Evolutionary conservation across 1,140 invertebrate species (phyloP), one percentile per base, ranked within the genome.

Genomic region (Drosophila pseudoobscura): DNA sequence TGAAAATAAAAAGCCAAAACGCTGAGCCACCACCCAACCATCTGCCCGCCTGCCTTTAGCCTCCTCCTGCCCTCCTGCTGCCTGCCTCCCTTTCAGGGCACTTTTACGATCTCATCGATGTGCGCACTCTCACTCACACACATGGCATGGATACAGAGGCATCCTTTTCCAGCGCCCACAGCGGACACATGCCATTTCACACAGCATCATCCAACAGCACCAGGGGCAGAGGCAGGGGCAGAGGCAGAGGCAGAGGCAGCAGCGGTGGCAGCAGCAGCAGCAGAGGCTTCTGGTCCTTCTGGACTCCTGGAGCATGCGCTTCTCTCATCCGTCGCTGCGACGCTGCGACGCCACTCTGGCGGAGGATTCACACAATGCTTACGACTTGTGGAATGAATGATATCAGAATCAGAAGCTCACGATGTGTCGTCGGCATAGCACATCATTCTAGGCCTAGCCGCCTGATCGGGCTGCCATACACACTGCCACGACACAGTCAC

Each of bases 401-500:
- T 89, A 76, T 78, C 80, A 69, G 64, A 63, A 43, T 78, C 89
- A 91, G 89, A 90, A 90, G 89, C 79, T 72, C 82, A 78, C 76
- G 89, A 89, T 90, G 85, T 91, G 89, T 88, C 76, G 85, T 64
- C 78, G 82, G 82, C 72, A 80, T 75, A 89, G 77, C 89, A 91
- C 88, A 91, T 91, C 90, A 91, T 90, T 91, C 90, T 91, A 91
- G 90, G 90, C 90, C 90, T 91, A 91, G 90, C 90, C 90, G 84
- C 84, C 84, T 83, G 88, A 91, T 89, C 88, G 84, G 90, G 75
- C 85, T 87, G 65, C 82, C 78, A 83, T 58, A 49, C 65, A 51
- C 56, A 59, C 59, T 50, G 15, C 52, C 20, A 9, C 29, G 31
- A 31, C n/a, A 49, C 26, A 49, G 26, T 44, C 59, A 61, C 44